Base-by-base conservation (phyloP, 1,140 invertebrate genomes). In the Drosophila azteca region DNA sequence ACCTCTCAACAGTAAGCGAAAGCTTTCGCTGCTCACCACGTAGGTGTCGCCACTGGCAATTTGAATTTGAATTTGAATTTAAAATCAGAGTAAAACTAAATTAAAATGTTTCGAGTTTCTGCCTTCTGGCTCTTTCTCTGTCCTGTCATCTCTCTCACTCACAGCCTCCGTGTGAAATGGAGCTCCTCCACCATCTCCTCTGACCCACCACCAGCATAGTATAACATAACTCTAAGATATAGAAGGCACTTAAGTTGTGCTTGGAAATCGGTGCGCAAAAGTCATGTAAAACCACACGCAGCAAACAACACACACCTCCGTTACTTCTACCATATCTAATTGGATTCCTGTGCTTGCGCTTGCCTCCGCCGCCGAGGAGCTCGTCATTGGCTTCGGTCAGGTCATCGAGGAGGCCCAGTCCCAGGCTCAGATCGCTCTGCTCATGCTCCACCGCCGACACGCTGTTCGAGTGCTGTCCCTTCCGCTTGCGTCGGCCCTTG, bases 241-340 rank as follows among this genome's bases (percentile, higher is more conserved):
- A 50, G 61, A 71, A 48, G 78, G 82, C 83, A 87, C 82, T 78
- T 39, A 63, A 72, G 43, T 66, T 79, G 83, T 88, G 83, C 79
- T 79, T 64, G 54, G 73, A 68, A 90, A 91, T 79, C 31, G 87
- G 90, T 91, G 90, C 90, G 80, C 55, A 65, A 79, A 90, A 88
- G 71, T 91, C 83, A 88, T 88, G 74, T 51, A 90, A 85, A 90
- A 90, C 76, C 83, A 90, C 89, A 90, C 90, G 80, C 85, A 87
- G 80, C 85, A 90, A 90, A 89, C 79, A 90, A 80, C 81, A 91
- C 90, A 90, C 83, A 91, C 78, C 90, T 90, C 89, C 83, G 71
- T 82, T 80, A 88, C 81, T 89, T 90, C 89, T 92, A 91, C 87
- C 91, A 89, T 92, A 89, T 78, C 91, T 91, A 65, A 70, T 61